Base-by-base conservation (phyloP, 1,140 invertebrate genomes). In the Drosophila nasuta region DNA sequence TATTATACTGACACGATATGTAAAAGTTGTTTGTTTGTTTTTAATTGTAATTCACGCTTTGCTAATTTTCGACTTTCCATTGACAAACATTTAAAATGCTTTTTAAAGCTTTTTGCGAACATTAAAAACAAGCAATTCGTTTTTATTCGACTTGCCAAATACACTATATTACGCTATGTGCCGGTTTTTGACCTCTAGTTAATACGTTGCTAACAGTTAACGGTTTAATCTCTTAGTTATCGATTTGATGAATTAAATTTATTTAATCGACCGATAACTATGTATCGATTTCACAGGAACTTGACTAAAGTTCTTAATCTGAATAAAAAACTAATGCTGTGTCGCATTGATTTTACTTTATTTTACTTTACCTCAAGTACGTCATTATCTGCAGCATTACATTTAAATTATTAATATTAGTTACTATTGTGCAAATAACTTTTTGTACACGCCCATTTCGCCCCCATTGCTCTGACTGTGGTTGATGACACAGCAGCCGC, bases 51-150 rank as follows among this genome's bases (percentile, higher is more conserved):
- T 89, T 77, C 68, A 88, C 77, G 85, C 85, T 85, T 88, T 89
- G 85, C 67, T 88, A 81, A 76, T 85, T 86, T 88, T 66, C 65
- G 75, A 81, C 85, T 89, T 88, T 85, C 85, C 85, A 88, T 88
- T 89, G 85, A 88, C 82, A 86, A 86, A 86, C 62, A 87, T 75
- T 87, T 82, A 52, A 77, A 83, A 85, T 81, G 82, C 66, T 81
- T 80, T 68, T 75, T 46, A 83, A 85, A 25, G 20, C 20, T 69
- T 74, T 56, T 71, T 68, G 72, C 59, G 11, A 79, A 69, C 52
- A 58, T 62, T 49, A 33, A 57, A 48, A 48, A 17, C 10, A 20
- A 20, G 13, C 28, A 13, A 13, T 5, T 30, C 15, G 2, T 1
- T 25, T 10, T 25, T 41, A 7, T 1, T 48, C 20, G 28, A 46